These are phyloP conservation scores for Drosophila jambulina DNA, from an alignment of 1,140 invertebrate genomes.

Conservation along the genomic window DNA sequence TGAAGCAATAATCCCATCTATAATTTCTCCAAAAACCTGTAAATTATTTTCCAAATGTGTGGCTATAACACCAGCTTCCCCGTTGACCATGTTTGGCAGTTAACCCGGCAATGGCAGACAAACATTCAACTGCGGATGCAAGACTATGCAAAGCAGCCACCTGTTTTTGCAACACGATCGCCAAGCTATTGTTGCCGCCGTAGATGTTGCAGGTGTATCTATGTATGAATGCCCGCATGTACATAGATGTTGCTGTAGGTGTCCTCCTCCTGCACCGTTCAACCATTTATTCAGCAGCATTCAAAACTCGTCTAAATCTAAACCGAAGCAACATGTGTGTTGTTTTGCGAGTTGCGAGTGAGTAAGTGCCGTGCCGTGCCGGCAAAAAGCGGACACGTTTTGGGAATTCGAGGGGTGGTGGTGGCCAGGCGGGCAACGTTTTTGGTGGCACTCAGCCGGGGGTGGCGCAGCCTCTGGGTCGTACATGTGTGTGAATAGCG, in stretches of 20 bases:
- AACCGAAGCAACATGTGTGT: constrained; percentile 80
- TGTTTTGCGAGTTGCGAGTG: constrained; percentile 55
- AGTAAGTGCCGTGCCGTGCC: constrained; percentile 42
- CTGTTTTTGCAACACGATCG: constrained; percentile 52
- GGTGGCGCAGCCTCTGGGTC: constrained; percentile 47
- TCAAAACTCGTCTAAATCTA: constrained; percentile 80
- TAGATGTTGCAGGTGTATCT: constrained; percentile 23
- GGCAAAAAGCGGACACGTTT: constrained; percentile 70
- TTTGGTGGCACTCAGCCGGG: constrained; percentile 23
- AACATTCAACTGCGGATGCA: constrained; percentile 10
- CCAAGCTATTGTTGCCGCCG: constrained; percentile 25
- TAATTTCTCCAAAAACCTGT: not conserved
- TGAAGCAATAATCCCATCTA: not conserved
- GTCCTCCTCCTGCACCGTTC: constrained; percentile 26
- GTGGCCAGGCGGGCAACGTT: constrained; percentile 4
- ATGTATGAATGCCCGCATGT: not conserved
- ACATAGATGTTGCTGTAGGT: constrained; percentile 4
- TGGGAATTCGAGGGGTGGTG: constrained; percentile 10
- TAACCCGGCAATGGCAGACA: constrained; percentile 1
- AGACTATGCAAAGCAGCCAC: constrained; percentile 33
- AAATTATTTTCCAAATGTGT: not conserved
- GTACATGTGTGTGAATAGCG: constrained; percentile 48
- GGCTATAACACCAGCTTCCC: constrained; percentile 1
- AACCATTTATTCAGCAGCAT: constrained; percentile 49
- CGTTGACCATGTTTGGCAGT: constrained; percentile 1